A percentile compares a stretch with the other conserved stretches of the same genome.
Conservation (phyloP, 2,113 vertebrate genomes). For the Sceloporus tristichus region DNA sequence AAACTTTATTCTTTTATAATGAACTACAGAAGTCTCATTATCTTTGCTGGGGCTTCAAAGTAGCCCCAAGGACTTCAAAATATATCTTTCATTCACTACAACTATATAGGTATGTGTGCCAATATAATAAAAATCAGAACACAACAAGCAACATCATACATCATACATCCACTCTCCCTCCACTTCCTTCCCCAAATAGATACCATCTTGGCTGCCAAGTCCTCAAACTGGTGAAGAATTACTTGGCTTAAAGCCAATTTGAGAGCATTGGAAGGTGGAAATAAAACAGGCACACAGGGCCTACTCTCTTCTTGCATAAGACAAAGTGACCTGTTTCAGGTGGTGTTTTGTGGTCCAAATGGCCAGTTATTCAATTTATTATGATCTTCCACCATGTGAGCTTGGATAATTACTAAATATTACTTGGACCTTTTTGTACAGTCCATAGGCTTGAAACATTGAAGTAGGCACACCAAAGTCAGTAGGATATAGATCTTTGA, state of each 20-base stretch:
- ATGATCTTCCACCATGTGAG: too few species aligned
- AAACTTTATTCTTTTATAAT: neutral
- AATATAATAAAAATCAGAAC: slow-evolving; percentile 21
- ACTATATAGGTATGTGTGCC: neutral
- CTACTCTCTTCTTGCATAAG: neutral
- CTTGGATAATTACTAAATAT: neutral
- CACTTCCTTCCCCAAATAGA: neutral
- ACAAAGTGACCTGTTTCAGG: neutral
- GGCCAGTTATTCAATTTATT: neutral
- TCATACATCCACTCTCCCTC: neutral
- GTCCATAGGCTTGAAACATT: neutral
- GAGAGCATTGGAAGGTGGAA: neutral
- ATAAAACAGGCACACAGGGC: neutral
- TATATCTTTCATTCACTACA: neutral
- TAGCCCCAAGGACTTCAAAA: slow-evolving; percentile 5
- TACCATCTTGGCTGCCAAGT: neutral
- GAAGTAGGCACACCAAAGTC: neutral
- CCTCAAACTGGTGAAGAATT: neutral
- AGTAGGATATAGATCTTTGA: neutral
- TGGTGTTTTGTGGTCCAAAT: neutral
- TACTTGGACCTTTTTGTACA: neutral
- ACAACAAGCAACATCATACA: neutral
- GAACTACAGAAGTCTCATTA: neutral
- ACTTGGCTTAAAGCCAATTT: neutral
- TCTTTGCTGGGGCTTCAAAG: slow-evolving; percentile 1